Conservation (phyloP, 1,140 invertebrate genomes). For the Aphelenchoides besseyi region DNA sequence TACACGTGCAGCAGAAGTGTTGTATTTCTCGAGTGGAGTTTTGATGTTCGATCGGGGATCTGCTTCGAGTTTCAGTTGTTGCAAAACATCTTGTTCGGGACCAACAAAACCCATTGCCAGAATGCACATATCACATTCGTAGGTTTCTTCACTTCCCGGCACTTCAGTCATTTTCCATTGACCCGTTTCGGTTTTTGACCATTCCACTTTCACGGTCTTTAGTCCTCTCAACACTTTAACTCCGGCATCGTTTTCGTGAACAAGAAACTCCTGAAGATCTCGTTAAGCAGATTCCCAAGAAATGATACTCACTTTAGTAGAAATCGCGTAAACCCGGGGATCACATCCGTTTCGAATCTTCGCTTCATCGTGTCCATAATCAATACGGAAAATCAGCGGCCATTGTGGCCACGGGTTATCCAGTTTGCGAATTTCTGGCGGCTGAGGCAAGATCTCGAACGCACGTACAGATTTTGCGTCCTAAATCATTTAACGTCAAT, state of each 20-base stretch:
- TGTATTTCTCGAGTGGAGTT: constrained; percentile 75
- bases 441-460: constrained; percentile 94
- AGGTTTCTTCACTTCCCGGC: constrained; percentile 72
- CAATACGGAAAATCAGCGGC: constrained; percentile 90
- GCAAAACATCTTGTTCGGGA: constrained; percentile 77
- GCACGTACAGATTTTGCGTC: constrained; percentile 91
- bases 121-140: constrained; percentile 82
- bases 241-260: constrained; percentile 43
- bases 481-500: constrained; percentile 59
- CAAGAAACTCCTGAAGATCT: constrained; percentile 48
- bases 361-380: constrained; percentile 98
- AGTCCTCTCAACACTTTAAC: constrained; percentile 74
- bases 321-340: constrained; percentile 84
- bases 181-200: constrained; percentile 85
- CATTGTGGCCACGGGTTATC: constrained; percentile 95
- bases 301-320: constrained; percentile 73
- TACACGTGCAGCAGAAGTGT: constrained; percentile 78
- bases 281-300: neutral
- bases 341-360: constrained; percentile 84
- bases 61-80: constrained; percentile 77
- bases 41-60: constrained; percentile 89
- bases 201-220: constrained; percentile 82
- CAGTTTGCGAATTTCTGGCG: constrained; percentile 73
- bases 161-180: constrained; percentile 90
- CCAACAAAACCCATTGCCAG: constrained; percentile 98